phyloP scores from a whole-genome alignment of 2,113 vertebrate genomes.

The Caranx melampygus region DNA sequence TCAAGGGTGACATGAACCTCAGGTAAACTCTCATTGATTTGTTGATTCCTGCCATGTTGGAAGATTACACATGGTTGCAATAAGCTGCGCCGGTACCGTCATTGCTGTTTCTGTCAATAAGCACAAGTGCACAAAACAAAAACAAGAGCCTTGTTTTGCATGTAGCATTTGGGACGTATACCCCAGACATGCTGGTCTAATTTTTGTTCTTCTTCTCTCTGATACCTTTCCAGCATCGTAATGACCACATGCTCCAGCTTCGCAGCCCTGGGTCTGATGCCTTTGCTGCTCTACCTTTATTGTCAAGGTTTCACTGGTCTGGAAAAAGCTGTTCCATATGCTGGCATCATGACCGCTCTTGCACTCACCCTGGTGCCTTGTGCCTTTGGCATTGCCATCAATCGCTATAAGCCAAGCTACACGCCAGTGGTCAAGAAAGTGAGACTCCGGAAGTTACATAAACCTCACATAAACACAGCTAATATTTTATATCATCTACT shows the following conservation, averaged over 20 bases:
- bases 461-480: background rate
- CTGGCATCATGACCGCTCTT: slow-evolving; percentile 80
- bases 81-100: background rate
- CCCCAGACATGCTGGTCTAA: background rate
- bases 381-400: slow-evolving; percentile 83
- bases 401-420: slow-evolving; percentile 86
- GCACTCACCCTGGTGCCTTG: slow-evolving; percentile 84
- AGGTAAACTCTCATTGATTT: slow-evolving; percentile 77
- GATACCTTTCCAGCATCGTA: slow-evolving; percentile 81
- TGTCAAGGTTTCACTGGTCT: slow-evolving; percentile 80
- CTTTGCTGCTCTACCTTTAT: slow-evolving; percentile 88
- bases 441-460: slow-evolving; percentile 37
- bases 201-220: slow-evolving; percentile 10
- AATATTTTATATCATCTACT: background rate
- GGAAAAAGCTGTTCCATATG: slow-evolving; percentile 85
- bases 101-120: background rate
- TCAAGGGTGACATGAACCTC: slow-evolving; percentile 91
- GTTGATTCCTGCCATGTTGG: slow-evolving; percentile 6
- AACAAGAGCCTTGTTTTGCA: background rate
- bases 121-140: background rate
- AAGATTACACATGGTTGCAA: background rate
- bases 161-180: background rate
- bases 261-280: slow-evolving; percentile 87
- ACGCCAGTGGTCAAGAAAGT: slow-evolving; percentile 83
- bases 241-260: slow-evolving; percentile 89